Conservation (phyloP, 1,140 invertebrate genomes). For the Bombus pyrosoma region DNA sequence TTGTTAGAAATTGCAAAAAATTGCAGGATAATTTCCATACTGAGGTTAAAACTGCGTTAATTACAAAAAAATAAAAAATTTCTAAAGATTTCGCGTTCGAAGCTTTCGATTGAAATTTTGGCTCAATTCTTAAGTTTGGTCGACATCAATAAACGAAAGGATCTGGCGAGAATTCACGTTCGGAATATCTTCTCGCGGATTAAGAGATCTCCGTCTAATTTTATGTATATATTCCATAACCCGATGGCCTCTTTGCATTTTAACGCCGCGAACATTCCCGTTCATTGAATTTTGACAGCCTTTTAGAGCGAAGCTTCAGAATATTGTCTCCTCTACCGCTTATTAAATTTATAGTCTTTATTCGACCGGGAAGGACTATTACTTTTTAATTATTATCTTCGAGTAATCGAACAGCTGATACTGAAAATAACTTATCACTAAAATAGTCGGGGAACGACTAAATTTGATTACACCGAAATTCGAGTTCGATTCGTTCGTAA, state of each 20-base stretch:
- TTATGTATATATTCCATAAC: slow-evolving; percentile 49
- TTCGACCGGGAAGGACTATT: background rate
- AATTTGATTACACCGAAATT: background rate
- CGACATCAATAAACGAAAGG: slow-evolving; percentile 29
- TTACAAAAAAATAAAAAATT: too few species aligned
- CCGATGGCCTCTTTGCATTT: slow-evolving; percentile 31
- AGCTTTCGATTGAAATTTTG: background rate
- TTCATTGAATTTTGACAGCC: slow-evolving; percentile 39
- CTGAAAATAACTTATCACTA: background rate
- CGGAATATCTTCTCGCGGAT: background rate
- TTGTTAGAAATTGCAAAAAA: too few species aligned
- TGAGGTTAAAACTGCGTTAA: too few species aligned
- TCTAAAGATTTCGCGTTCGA: background rate
- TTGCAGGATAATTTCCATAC: too few species aligned
- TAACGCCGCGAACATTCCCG: slow-evolving; percentile 5
- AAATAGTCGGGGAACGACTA: background rate
- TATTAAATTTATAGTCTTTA: background rate
- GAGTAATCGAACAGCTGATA: too few species aligned
- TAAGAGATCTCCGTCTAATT: slow-evolving; percentile 40
- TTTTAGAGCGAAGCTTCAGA: background rate
- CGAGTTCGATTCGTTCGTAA: background rate
- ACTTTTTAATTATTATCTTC: background rate
- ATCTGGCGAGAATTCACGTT: background rate
- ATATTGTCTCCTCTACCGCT: background rate
- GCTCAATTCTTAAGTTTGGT: background rate